Conservation (phyloP, 2,888 invertebrate genomes). For the Gortyna flavago region DNA sequence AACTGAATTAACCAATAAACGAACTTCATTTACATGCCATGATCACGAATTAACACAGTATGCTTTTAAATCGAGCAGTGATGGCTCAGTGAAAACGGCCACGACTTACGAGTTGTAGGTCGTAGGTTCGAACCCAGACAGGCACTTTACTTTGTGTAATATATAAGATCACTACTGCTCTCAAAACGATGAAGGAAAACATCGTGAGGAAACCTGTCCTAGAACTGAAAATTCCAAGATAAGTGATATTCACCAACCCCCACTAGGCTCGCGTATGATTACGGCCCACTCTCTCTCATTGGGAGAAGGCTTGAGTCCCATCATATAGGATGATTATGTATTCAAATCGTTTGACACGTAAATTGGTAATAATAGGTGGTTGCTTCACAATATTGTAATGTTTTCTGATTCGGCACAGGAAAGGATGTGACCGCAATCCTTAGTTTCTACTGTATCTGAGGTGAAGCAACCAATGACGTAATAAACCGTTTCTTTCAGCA, state of each 20-base stretch:
- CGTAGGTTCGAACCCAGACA: neutral
- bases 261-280: neutral
- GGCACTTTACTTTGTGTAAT: neutral
- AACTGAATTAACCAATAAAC: conserved; percentile 6
- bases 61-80: conserved; percentile 6
- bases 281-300: neutral
- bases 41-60: conserved; percentile 15
- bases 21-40: conserved; percentile 31
- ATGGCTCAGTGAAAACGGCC: neutral
- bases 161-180: neutral
- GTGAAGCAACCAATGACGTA: too few relatives aligned
- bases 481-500: conserved; percentile 40
- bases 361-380: conserved; percentile 26
- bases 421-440: conserved; percentile 66
- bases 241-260: neutral
- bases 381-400: conserved; percentile 50
- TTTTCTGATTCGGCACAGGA: conserved; percentile 52
- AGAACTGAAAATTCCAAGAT: neutral
- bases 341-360: conserved; percentile 14
- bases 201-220: neutral
- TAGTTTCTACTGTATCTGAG: conserved; percentile 62
- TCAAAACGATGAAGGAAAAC: neutral
- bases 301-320: too few relatives aligned
- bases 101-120: neutral
- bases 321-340: neutral